Evolutionary conservation across 2,888 invertebrate genomes (phyloP), one percentile per base, ranked within the genome.

Genomic region (Aspidiotus rigidus): DNA sequence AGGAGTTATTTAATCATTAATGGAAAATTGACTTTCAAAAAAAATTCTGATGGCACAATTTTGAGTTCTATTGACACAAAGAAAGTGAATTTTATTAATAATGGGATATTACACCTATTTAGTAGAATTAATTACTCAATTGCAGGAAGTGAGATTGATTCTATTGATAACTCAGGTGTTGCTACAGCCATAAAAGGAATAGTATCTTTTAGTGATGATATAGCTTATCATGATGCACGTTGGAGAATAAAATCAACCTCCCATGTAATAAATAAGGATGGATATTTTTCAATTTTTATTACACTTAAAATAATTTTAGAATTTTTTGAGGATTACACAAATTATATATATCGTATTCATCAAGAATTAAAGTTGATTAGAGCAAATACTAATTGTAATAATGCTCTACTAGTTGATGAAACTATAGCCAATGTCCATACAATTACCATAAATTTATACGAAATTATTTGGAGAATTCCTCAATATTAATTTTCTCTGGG

Each of bases 101-200:
- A 53, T 63, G 63, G 63, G 10, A 63, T 53, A 28, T 63, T 63
- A 63, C 53, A 63, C 28, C 54, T 63, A 16, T 63, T 63, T 17
- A 63, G 63, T 63, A 63, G 54, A 63, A 63, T 63, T 63, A 63
- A 16, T 63, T 63, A 63, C 42, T 63, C 8, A 42, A 63, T 63
- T n/a, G 63, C 17, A 42, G 49, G 28, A n/a, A 53, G 53, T 53
- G 63, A 63, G 53, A 53, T 63, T 63, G 63, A 63, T 53, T 63
- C 53, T 63, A 63, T 63, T 53, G 63, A 63, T 53, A 63, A 63
- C 16, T 54, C 53, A 9, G 63, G 28, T n/a, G 15, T 15, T 56
- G 56, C 56, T 13, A 56, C 56, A 10, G 56, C 56, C 8, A 56
- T 56, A n/a, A 56, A 56, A 56, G n/a, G n/a, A n/a, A n/a, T n/a